These are phyloP conservation scores for Cacatua alba DNA, from an alignment of 2,113 vertebrate species.

Conservation along the genomic window DNA sequence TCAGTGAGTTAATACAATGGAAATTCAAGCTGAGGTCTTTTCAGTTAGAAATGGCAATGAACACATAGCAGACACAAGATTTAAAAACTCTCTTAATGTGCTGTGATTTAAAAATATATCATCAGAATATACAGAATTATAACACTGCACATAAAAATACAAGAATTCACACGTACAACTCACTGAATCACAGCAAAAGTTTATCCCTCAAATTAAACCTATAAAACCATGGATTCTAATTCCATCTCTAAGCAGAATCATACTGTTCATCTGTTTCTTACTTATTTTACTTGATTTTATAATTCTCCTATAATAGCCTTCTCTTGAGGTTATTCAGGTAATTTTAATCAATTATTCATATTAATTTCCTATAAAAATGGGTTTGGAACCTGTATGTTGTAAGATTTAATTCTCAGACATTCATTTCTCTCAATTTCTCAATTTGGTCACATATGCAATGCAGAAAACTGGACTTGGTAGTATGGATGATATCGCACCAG, in stretches of 20 bases:
- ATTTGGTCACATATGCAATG: background rate
- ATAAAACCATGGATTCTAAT: background rate
- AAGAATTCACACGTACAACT: constrained; percentile 10
- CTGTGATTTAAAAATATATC: background rate
- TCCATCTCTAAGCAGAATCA: background rate
- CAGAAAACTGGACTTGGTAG: background rate
- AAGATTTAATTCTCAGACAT: background rate
- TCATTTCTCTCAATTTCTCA: background rate
- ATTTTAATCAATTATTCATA: background rate
- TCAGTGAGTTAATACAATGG: background rate
- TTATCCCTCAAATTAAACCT: background rate
- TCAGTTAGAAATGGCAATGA: background rate
- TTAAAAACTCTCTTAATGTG: background rate
- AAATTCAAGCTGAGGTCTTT: background rate
- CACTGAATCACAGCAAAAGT: background rate
- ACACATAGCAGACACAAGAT: background rate
- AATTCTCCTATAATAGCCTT: background rate
- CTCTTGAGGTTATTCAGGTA: background rate
- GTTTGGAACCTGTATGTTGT: background rate
- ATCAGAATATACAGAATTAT: background rate
- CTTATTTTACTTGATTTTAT: background rate
- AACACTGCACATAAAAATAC: background rate
- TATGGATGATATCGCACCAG: background rate
- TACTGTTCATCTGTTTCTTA: constrained; percentile 19
- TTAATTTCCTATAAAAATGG: background rate